Evolutionary conservation across 92 coral and sea anemone species (phyloP).

Genomic region (Metridium senile): DNA sequence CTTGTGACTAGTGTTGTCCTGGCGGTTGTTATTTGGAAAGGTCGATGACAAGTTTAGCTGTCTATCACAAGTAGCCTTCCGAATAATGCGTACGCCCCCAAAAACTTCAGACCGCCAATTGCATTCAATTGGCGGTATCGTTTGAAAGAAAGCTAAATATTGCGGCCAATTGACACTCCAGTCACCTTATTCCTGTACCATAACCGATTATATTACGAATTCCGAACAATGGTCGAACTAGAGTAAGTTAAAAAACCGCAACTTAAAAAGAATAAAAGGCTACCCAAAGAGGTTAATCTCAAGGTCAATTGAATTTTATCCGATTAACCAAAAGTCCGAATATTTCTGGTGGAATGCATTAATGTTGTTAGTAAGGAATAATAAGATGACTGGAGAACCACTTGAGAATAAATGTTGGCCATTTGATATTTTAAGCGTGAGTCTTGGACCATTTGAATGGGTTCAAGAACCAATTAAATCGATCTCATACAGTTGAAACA

Average conservation of each 20-base stretch:
- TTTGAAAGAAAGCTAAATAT: constrained; percentile 70
- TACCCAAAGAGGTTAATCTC: constrained; percentile 35
- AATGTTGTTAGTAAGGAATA: constrained; percentile 8
- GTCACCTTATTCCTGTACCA: constrained; percentile 66
- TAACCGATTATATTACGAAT: constrained; percentile 59
- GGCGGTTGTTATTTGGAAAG: constrained; percentile 71
- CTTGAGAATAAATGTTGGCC: constrained; percentile 23
- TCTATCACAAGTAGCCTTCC: constrained; percentile 80
- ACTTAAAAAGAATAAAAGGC: constrained; percentile 41
- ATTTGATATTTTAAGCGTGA: neutral
- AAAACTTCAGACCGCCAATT: constrained; percentile 74
- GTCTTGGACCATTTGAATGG: constrained; percentile 18
- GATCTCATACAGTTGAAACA: constrained; percentile 2
- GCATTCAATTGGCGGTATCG: constrained; percentile 70
- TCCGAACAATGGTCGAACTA: constrained; percentile 63
- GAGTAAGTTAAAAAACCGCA: constrained; percentile 59
- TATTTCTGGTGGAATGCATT: constrained; percentile 21
- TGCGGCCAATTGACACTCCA: constrained; percentile 81
- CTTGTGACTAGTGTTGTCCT: constrained; percentile 54
- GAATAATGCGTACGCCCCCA: constrained; percentile 72
- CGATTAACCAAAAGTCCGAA: constrained; percentile 28
- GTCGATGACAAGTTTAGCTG: constrained; percentile 78
- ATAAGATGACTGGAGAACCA: constrained; percentile 12
- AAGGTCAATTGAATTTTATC: constrained; percentile 43
- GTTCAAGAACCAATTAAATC: constrained; percentile 34